A percentile compares a stretch with the other conserved stretches of the same genome.
These are phyloP conservation scores for Pelodiscus sinensis DNA, from an alignment of 2,113 vertebrate species.

Conservation along the genomic window DNA sequence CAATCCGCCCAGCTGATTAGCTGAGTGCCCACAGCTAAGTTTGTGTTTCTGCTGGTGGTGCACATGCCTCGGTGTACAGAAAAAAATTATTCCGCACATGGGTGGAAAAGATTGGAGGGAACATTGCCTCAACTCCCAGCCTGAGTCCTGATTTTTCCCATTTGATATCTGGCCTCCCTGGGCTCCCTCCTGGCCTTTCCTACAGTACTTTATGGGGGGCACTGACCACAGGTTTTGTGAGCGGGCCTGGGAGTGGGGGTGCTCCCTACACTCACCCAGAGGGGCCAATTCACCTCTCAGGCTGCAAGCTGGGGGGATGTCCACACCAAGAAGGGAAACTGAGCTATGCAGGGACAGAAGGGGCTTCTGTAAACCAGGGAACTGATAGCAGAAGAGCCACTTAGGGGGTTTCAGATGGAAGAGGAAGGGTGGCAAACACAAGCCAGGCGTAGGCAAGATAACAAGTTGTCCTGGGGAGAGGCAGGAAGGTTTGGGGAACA, in stretches of 20 bases:
- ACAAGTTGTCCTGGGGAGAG: not conserved
- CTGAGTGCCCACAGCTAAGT: too few relatives aligned
- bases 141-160: too few relatives aligned
- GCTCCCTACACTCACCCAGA: not conserved
- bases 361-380: not conserved
- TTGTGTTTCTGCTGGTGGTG: too few relatives aligned
- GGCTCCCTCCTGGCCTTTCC: not conserved
- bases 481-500: not conserved
- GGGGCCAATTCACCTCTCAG: not conserved
- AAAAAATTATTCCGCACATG: too few relatives aligned
- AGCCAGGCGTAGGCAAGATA: not conserved
- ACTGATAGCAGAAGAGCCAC: not conserved
- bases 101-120: too few relatives aligned
- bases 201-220: not conserved
- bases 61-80: too few relatives aligned
- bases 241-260: not conserved
- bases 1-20: too few relatives aligned
- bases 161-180: too few relatives aligned
- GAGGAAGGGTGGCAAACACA: not conserved
- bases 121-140: too few relatives aligned
- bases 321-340: not conserved
- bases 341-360: too few relatives aligned
- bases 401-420: not conserved
- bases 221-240: not conserved
- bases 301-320: too few relatives aligned